These are phyloP conservation scores for Haemorhous mexicanus DNA, from an alignment of 2,113 vertebrate genomes.

Conservation along the genomic window DNA sequence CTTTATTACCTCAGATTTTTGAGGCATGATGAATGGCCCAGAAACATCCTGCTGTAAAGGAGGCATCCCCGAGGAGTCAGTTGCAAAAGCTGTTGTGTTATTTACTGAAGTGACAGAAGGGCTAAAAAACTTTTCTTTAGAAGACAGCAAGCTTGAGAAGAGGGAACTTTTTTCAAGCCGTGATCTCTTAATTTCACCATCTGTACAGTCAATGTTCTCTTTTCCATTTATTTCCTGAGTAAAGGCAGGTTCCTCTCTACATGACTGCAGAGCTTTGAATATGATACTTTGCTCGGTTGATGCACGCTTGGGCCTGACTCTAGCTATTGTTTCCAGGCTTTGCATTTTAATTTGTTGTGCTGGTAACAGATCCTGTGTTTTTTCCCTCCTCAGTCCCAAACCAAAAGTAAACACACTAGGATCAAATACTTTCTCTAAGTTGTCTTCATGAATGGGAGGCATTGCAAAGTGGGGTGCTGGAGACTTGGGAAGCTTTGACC, in stretches of 20 bases:
- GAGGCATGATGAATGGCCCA: constrained; percentile 25
- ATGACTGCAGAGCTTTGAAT: constrained; percentile 68
- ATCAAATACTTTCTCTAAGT: constrained; percentile 87
- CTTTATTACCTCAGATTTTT: constrained; percentile 55
- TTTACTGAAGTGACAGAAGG: constrained; percentile 69
- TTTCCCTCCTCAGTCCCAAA: constrained; percentile 77
- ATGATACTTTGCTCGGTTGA: constrained; percentile 87
- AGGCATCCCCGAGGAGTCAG: constrained; percentile 37
- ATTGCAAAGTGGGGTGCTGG: constrained; percentile 80
- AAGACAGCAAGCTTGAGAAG: constrained; percentile 82
- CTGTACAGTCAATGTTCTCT: constrained; percentile 41
- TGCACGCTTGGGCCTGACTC: constrained; percentile 67
- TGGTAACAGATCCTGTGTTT: constrained; percentile 73
- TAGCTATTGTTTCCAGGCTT: constrained; percentile 74
- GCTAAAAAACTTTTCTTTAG: constrained; percentile 73
- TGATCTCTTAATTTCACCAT: constrained; percentile 74
- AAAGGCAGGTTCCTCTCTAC: constrained; percentile 14
- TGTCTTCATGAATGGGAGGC: constrained; percentile 91
- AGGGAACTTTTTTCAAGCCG: constrained; percentile 88
- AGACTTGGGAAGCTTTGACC: constrained; percentile 74
- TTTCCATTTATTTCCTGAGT: constrained; percentile 54
- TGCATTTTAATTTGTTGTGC: constrained; percentile 81
- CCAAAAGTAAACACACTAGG: constrained; percentile 86
- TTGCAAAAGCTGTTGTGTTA: constrained; percentile 66
- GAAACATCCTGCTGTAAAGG: constrained; percentile 37